Base-by-base conservation (phyloP, 2,797 vertebrate species). In the Danio jaintianensis region DNA sequence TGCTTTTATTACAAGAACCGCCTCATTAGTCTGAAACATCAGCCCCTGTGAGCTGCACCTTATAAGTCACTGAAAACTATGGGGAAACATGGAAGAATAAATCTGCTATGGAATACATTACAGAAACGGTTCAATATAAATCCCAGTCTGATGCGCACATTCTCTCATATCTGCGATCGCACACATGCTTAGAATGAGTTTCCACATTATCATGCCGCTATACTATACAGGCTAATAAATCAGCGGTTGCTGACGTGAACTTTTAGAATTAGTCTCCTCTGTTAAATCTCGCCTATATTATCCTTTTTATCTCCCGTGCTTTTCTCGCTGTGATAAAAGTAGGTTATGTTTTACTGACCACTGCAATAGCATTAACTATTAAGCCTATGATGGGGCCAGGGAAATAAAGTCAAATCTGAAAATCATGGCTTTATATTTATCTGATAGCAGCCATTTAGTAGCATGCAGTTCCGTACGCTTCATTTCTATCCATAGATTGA, bases 171-270 rank as follows among this genome's bases (percentile, higher is more conserved):
- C 64, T 69, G 48, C 3, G 6, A 47, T 77, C 64, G 59, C 13
- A 38, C 42, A 13, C 40, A 56, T 36, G 42, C 62, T 76, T 66
- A 55, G 15, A 15, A 67, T 61, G 42, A 78, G 29, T 56, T 64
- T 47, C 15, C 3, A 43, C 40, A 66, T 76, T 66, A 66, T 45
- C 20, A 63, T 38, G 61, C 62, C 29, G 75, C 48, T 56, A 50
- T 29, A 29, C 45, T 61, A 67, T 9, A 56, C 15, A 47, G 43
- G 16, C 43, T 70, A 70, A 78, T 78, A 78, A 78, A 78, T 78
- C 76, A 78, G 43, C 8, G n/a, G n/a, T 6, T 40, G 66, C 76
- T 52, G 55, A 70, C 18, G 1, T 61, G 45, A 78, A 61, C 76
- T 50, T 78, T 68, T 48, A 50, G 55, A 78, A 77, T 67, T 56